Conservation (phyloP, 2,888 invertebrate genomes). For the Caenorhabditis sp. region DNA sequence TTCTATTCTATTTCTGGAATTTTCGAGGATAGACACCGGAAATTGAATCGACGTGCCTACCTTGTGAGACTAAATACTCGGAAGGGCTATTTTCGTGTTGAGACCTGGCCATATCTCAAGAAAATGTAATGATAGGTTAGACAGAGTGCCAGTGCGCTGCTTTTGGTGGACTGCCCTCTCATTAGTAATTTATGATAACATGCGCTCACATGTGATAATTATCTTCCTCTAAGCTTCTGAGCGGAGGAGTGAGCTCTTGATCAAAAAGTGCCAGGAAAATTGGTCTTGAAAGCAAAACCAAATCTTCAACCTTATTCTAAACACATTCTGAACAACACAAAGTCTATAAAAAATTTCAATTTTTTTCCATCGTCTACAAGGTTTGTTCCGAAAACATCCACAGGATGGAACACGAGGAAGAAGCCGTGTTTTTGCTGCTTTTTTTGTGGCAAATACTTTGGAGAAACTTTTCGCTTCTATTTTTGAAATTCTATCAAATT, state of each 20-base stretch:
- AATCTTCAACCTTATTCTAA: too few relatives aligned
- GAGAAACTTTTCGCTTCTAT: constrained; percentile 42
- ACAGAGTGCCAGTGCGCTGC: background rate
- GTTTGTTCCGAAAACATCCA: constrained; percentile 45
- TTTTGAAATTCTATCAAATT: too few relatives aligned
- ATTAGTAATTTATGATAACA: constrained; percentile 27
- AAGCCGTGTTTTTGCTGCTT: constrained; percentile 15
- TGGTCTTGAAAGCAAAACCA: too few relatives aligned
- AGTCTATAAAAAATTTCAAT: constrained; percentile 23
- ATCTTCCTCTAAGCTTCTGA: too few relatives aligned
- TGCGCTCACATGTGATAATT: constrained; percentile 12
- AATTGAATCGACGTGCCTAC: constrained; percentile 40
- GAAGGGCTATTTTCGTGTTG: background rate
- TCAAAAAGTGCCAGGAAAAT: background rate
- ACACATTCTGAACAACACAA: too few relatives aligned
- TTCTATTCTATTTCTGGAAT: constrained; percentile 26
- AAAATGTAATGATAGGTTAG: constrained; percentile 23
- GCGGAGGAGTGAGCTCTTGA: background rate
- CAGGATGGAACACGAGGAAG: constrained; percentile 36
- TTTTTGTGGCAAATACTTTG: constrained; percentile 41
- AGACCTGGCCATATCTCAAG: too few relatives aligned
- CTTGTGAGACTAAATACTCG: background rate
- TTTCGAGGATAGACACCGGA: constrained; percentile 11
- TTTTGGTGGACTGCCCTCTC: too few relatives aligned
- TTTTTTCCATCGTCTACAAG: background rate